A percentile compares a stretch with the other conserved stretches of the same genome.
Conservation (phyloP, 2,888 invertebrate species). For the Itoplectis maculator region DNA sequence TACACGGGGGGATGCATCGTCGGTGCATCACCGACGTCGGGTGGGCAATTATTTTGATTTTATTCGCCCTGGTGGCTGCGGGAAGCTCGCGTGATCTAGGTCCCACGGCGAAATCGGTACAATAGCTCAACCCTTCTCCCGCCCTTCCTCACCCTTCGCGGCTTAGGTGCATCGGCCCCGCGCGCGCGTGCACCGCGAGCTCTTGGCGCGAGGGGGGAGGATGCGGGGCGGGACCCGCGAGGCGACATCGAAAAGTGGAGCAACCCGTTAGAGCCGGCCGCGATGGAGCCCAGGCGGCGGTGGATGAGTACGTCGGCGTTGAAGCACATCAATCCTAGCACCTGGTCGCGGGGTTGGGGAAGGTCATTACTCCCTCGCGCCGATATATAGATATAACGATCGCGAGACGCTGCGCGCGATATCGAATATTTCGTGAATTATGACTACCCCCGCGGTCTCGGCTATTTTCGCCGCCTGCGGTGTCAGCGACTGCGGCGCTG, state of each 20-base stretch:
- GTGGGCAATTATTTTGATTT: conserved; percentile 66
- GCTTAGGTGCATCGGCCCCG: conserved; percentile 41
- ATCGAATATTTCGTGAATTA: conserved; percentile 40
- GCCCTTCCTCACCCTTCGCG: too few relatives aligned
- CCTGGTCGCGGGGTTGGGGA: conserved; percentile 68
- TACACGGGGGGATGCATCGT: conserved; percentile 51
- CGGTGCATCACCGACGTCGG: conserved; percentile 55
- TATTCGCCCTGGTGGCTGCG: conserved; percentile 41
- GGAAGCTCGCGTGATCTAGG: conserved; percentile 58
- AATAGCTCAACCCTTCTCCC: conserved; percentile 38
- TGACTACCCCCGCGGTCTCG: not conserved
- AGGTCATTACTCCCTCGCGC: conserved; percentile 79
- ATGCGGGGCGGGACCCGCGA: conserved; percentile 73
- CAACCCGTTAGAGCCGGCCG: conserved; percentile 43
- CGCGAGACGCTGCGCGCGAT: not conserved
- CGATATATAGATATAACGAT: not conserved
- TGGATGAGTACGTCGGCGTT: conserved; percentile 74
- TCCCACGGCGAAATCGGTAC: conserved; percentile 39
- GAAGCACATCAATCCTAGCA: conserved; percentile 80
- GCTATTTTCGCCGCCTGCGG: not conserved
- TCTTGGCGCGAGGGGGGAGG: conserved; percentile 22
- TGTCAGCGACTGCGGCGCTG: not conserved
- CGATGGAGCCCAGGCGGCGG: conserved; percentile 56
- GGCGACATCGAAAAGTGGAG: conserved; percentile 71
- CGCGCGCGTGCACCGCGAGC: conserved; percentile 26